Base-by-base conservation (phyloP, 1,140 invertebrate genomes). In the Papilio polyxenes region DNA sequence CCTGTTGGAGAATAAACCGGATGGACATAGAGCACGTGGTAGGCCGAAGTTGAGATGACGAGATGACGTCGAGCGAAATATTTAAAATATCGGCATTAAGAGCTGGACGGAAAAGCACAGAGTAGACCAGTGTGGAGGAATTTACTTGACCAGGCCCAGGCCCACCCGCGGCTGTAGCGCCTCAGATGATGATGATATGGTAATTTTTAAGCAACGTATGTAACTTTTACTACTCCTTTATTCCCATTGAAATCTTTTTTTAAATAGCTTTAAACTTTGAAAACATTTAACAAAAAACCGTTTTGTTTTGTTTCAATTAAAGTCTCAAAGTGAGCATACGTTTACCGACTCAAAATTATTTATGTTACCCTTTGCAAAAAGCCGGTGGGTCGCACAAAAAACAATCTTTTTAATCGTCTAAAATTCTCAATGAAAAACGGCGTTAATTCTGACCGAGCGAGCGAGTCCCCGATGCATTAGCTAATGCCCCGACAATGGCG, bases 401-500 rank as follows among this genome's bases (percentile, higher is more conserved):
- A 85, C 82, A 85, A 83, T 83, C 82, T 83, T 83, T 85, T 87
- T 84, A 84, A 85, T 84, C 82, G 83, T 85, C 83, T 83, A 81
- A 85, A 87, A 87, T 83, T 85, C 82, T 84, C 80, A 85, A 85
- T 86, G 83, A 86, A 83, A 85, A 81, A 83, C 87, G 51, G 78
- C 62, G 75, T 53, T 85, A 83, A 85, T 82, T 86, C 83, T 86
- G 83, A 86, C 83, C 85, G 81, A 83, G 79, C 74, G 56, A 80
- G 79, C 81, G 81, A 80, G 79, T 85, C 82, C 84, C 85, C 82
- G 86, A 87, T 85, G 83, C 85, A 82, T 88, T 87, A 87, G 85
- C 86, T 86, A 87, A 88, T 86, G 85, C 85, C 85, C 83, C 80
- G 78, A 89, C 87, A 87, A 88, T 88, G 85, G 87, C 82, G 82